Percentiles rank a stretch among this genome's conserved stretches.
These are phyloP conservation scores for Acrocephalus scirpaceus DNA, from an alignment of 2,797 vertebrate species.

Conservation along the genomic window DNA sequence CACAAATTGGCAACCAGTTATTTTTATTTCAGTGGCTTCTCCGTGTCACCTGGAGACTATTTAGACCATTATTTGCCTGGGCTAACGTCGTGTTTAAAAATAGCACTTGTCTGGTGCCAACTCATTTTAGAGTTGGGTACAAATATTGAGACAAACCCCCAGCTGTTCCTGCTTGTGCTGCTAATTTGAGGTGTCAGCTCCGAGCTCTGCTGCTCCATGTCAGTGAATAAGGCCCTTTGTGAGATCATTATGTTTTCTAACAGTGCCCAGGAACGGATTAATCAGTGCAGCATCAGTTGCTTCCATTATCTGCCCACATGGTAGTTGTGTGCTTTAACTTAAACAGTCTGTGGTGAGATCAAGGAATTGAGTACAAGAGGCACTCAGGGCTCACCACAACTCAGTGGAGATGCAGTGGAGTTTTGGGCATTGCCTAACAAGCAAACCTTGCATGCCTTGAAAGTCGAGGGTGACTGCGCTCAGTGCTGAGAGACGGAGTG, in stretches of 20 bases:
- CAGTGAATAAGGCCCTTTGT: slow-evolving; percentile 70
- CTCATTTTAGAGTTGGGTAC: slow-evolving; percentile 70
- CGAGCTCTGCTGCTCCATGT: slow-evolving; percentile 55
- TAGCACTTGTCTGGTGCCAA: slow-evolving; percentile 62
- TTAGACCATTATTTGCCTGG: slow-evolving; percentile 68
- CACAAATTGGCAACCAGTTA: slow-evolving; percentile 59
- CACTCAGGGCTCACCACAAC: not conserved
- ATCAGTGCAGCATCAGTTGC: slow-evolving; percentile 73
- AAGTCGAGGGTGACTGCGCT: not conserved
- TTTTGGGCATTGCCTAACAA: not conserved
- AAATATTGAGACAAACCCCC: slow-evolving; percentile 79
- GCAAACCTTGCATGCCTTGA: not conserved
- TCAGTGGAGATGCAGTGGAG: not conserved
- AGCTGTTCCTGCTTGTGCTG: slow-evolving; percentile 76
- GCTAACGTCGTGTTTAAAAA: slow-evolving; percentile 73
- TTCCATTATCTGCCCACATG: slow-evolving; percentile 68
- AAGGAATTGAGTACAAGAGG: not conserved
- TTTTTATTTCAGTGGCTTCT: slow-evolving; percentile 71
- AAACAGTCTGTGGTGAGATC: slow-evolving; percentile 47
- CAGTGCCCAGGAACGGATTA: slow-evolving; percentile 66
- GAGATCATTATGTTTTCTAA: slow-evolving; percentile 75
- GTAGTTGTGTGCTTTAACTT: slow-evolving; percentile 70
- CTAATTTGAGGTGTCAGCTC: slow-evolving; percentile 77
- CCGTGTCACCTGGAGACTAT: slow-evolving; percentile 73
- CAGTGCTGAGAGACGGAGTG: not conserved